Conservation (phyloP, 2,797 vertebrate genomes). For the Karalla daura region DNA sequence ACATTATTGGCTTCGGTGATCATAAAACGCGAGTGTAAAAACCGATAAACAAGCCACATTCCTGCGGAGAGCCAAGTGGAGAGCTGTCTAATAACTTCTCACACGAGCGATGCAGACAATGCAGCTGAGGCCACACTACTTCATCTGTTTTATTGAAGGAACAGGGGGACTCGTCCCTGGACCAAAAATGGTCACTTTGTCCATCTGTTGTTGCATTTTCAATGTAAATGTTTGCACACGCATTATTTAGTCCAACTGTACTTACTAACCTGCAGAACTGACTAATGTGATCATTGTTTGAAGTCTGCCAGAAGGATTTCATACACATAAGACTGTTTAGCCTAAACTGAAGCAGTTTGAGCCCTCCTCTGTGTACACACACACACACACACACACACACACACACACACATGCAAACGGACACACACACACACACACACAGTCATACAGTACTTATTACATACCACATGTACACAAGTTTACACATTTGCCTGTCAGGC, state of each 20-base stretch:
- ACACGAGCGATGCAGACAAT: conserved; percentile 51
- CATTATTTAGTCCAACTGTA: conserved; percentile 8
- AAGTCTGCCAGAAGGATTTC: neutral
- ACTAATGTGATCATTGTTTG: conserved; percentile 19
- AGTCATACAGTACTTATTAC: neutral
- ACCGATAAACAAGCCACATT: conserved; percentile 53
- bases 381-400: too few relatives aligned
- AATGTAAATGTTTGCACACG: neutral
- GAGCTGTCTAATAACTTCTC: conserved; percentile 35
- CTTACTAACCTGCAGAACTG: conserved; percentile 3
- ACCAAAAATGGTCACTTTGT: conserved; percentile 41
- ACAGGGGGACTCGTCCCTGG: conserved; percentile 12
- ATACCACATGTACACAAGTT: neutral
- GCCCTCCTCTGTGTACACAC: too few relatives aligned
- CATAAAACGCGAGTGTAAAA: conserved; percentile 44
- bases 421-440: too few relatives aligned
- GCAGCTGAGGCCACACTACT: conserved; percentile 30
- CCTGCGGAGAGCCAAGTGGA: conserved; percentile 41
- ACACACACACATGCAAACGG: too few relatives aligned
- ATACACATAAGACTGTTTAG: neutral
- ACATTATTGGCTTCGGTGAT: conserved; percentile 18
- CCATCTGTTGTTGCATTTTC: neutral
- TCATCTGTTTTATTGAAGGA: conserved; percentile 43
- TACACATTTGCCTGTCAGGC: conserved; percentile 1
- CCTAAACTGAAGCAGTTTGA: neutral